Percentiles rank a stretch among this genome's conserved stretches.
Conservation (phyloP, 2,113 vertebrate genomes). For the Vanacampus margaritifer region DNA sequence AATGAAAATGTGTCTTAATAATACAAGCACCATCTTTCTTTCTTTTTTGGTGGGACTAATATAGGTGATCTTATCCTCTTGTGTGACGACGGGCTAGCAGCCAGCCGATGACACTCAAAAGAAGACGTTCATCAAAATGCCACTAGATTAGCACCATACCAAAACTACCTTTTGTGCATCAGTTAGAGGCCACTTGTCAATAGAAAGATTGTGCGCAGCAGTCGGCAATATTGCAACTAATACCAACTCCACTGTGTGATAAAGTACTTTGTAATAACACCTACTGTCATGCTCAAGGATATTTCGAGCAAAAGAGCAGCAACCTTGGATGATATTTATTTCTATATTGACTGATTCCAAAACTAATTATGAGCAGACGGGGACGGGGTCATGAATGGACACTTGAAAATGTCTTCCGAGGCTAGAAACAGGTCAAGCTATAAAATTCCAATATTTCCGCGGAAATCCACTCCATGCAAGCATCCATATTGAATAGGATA, state of each 20-base stretch:
- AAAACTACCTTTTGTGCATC: slow-evolving; percentile 24
- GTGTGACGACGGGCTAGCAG: slow-evolving; percentile 42
- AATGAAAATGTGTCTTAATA: too few species aligned
- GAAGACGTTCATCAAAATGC: slow-evolving; percentile 45
- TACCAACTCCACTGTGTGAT: slow-evolving; percentile 27
- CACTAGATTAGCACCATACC: slow-evolving; percentile 46
- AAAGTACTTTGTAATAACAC: slow-evolving; percentile 19
- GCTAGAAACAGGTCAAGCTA: neutral
- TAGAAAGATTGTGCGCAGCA: slow-evolving; percentile 10
- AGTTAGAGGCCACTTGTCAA: slow-evolving; percentile 28
- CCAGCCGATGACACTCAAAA: slow-evolving; percentile 47
- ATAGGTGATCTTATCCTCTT: neutral
- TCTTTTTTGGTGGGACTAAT: too few species aligned
- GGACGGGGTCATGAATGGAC: neutral
- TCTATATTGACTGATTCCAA: neutral
- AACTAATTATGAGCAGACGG: neutral
- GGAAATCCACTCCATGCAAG: neutral
- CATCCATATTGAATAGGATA: slow-evolving; percentile 7
- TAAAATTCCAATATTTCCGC: neutral
- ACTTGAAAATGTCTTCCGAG: neutral
- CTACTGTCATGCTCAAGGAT: slow-evolving; percentile 36
- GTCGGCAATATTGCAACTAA: slow-evolving; percentile 29
- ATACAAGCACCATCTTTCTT: too few species aligned
- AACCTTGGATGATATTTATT: neutral
- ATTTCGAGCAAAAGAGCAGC: slow-evolving; percentile 5